phyloP scores from a whole-genome alignment of 2,888 invertebrate genomes.

The Amphipoea lucens region DNA sequence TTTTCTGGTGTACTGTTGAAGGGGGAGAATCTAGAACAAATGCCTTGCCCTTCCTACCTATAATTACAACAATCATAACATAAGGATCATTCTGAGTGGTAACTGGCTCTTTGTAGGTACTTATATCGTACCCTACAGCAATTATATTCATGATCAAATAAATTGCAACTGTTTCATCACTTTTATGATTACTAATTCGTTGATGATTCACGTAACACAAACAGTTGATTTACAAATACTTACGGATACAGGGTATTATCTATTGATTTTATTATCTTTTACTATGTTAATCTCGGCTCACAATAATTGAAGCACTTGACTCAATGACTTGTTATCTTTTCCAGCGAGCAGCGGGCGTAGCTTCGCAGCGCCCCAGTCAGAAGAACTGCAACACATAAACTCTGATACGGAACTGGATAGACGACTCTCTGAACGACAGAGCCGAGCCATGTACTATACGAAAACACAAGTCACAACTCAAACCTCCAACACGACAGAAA shows the following conservation, averaged over 20 bases:
- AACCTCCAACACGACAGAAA: conserved; percentile 72
- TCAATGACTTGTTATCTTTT: conserved; percentile 67
- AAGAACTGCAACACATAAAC: conserved; percentile 77
- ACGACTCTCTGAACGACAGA: conserved; percentile 77
- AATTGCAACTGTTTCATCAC: conserved; percentile 37
- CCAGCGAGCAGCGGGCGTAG: conserved; percentile 80
- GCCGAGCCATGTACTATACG: conserved; percentile 85
- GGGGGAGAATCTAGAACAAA: conserved; percentile 7
- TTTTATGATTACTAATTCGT: conserved; percentile 15
- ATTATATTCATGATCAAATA: conserved; percentile 30
- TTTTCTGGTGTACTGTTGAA: conserved; percentile 3
- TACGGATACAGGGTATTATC: conserved; percentile 16
- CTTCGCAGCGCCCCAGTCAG: conserved; percentile 83
- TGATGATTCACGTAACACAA: conserved; percentile 34
- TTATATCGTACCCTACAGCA: background rate
- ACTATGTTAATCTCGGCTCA: conserved; percentile 1
- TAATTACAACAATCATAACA: background rate
- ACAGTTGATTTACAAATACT: conserved; percentile 16
- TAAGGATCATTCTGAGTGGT: background rate
- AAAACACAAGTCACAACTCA: conserved; percentile 76
- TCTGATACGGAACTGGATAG: conserved; percentile 75
- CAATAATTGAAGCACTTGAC: conserved; percentile 27
- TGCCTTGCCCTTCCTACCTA: no score
- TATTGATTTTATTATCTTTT: conserved; percentile 51
- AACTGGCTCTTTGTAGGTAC: background rate